phyloP scores from a whole-genome alignment of 2,113 vertebrate species.

The Grammomys surdaster region DNA sequence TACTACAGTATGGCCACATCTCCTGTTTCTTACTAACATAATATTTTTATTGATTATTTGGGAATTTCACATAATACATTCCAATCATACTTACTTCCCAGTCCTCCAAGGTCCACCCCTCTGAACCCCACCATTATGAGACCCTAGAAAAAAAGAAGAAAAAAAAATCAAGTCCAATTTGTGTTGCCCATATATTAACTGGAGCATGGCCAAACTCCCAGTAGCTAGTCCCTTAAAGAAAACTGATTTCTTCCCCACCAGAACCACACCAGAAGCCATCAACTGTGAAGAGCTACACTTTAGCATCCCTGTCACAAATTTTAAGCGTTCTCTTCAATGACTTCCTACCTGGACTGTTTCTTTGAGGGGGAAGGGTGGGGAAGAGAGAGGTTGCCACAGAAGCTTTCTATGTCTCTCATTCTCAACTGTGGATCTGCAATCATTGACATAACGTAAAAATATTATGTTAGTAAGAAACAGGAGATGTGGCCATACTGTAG shows the following conservation, averaged over 20 bases:
- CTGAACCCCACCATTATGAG: background rate
- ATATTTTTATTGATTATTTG: background rate
- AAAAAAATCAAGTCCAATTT: background rate
- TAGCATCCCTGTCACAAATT: background rate
- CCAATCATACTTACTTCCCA: background rate
- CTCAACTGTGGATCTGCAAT: background rate
- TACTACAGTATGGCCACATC: background rate
- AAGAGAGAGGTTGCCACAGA: background rate
- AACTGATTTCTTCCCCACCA: background rate
- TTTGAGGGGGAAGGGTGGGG: background rate
- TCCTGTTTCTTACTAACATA: background rate
- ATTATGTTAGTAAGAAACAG: background rate
- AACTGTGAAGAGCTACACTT: background rate
- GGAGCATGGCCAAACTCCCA: background rate
- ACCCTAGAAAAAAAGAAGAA: background rate
- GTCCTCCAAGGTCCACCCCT: background rate
- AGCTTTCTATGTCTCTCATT: background rate
- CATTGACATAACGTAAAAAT: background rate
- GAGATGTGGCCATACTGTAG: background rate
- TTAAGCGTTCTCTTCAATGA: background rate
- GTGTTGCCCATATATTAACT: background rate
- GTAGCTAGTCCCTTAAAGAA: background rate
- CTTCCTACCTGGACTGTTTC: background rate
- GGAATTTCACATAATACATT: background rate
- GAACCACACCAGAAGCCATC: background rate